These are phyloP conservation scores for rat (Rattus norvegicus) DNA, from an alignment of 2,113 vertebrate species.

Conservation along the genomic window DNA sequence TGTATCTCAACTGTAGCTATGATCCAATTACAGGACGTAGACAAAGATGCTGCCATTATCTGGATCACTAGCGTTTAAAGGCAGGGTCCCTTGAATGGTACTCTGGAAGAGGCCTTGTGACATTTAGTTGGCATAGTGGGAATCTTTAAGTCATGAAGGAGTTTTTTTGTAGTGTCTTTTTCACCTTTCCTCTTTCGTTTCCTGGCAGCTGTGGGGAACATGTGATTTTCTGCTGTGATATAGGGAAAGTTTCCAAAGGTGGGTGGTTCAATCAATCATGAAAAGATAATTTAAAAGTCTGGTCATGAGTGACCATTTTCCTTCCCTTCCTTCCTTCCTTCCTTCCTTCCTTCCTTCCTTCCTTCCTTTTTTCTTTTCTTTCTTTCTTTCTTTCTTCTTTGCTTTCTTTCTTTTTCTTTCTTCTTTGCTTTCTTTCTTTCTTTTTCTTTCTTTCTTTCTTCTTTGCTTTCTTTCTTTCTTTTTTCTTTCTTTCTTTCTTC, in stretches of 20 bases:
- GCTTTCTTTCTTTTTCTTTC: too few relatives aligned
- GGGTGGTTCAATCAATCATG: neutral
- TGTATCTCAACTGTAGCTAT: neutral
- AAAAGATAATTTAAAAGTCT: neutral
- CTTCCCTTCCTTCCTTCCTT: too few relatives aligned
- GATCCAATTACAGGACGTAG: neutral
- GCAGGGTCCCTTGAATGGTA: neutral
- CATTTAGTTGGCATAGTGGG: too few relatives aligned
- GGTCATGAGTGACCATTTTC: neutral
- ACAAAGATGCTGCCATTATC: neutral
- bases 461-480: too few relatives aligned
- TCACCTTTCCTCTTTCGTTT: neutral
- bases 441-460: fast-evolving
- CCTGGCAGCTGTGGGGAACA: neutral
- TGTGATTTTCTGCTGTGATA: neutral
- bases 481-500: neutral
- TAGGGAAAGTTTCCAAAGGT: neutral
- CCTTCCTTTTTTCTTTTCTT: neutral
- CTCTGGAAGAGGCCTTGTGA: neutral
- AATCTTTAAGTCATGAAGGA: neutral
- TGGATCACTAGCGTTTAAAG: neutral
- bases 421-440: fast-evolving
- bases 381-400: fast-evolving
- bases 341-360: too few relatives aligned
- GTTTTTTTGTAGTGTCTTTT: neutral